phyloP scores from a whole-genome alignment of 1,140 invertebrate species.

The Ylistrum balloti region DNA sequence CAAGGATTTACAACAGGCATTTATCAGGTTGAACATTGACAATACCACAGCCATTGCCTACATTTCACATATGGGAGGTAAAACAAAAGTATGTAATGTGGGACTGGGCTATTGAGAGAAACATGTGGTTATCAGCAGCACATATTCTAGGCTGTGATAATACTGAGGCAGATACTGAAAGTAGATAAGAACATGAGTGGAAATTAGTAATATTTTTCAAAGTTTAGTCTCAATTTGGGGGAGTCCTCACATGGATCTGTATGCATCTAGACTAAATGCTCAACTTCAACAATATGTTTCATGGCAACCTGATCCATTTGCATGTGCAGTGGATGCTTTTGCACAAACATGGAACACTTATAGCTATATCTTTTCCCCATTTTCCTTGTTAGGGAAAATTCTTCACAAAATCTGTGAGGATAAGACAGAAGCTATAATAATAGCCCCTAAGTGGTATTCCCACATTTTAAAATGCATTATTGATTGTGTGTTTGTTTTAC shows the following conservation, averaged over 20 bases:
- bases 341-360: constrained; percentile 48
- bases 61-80: constrained; percentile 59
- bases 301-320: constrained; percentile 59
- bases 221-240: not conserved
- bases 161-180: constrained; percentile 43
- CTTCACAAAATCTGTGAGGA: constrained; percentile 58
- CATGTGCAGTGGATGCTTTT: constrained; percentile 64
- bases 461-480: constrained; percentile 46
- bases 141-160: constrained; percentile 51
- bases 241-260: constrained; percentile 56
- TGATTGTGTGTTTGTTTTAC: constrained; percentile 55
- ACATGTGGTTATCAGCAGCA: constrained; percentile 48
- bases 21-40: constrained; percentile 14
- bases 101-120: not conserved
- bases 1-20: not conserved
- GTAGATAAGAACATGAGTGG: constrained; percentile 53
- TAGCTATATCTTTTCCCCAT: constrained; percentile 55
- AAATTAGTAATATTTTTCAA: constrained; percentile 29
- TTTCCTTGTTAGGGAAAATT: constrained; percentile 51
- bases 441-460: constrained; percentile 61
- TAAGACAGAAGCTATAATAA: constrained; percentile 49
- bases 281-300: constrained; percentile 53
- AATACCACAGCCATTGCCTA: constrained; percentile 55
- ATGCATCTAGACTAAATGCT: constrained; percentile 62
- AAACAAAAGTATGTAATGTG: constrained; percentile 51